Conservation (phyloP, 64 coral and sea anemone genomes). For the Montipora cactus region DNA sequence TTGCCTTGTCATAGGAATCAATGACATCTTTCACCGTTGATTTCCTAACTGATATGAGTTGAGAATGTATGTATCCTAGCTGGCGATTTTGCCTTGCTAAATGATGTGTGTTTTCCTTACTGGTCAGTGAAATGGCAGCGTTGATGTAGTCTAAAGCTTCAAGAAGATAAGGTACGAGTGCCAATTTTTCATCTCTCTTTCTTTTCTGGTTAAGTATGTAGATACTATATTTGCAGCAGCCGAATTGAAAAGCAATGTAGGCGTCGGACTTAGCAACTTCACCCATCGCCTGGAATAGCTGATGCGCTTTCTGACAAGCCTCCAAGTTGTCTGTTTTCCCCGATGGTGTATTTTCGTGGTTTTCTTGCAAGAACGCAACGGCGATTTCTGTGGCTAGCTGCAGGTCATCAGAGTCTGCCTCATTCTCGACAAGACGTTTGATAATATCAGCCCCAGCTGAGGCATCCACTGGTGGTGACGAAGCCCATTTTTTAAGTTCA, state of each 20-base stretch:
- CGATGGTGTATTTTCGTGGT: neutral
- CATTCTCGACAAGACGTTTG: slow-evolving; percentile 45
- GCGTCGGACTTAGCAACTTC: slow-evolving; percentile 10
- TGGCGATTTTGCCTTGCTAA: slow-evolving; percentile 57
- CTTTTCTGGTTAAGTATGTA: neutral
- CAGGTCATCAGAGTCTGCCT: slow-evolving; percentile 54
- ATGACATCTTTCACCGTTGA: slow-evolving; percentile 26
- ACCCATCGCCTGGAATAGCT: slow-evolving; percentile 75
- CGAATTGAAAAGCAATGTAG: slow-evolving; percentile 59
- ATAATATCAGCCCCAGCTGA: slow-evolving; percentile 14
- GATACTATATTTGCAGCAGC: slow-evolving; percentile 57
- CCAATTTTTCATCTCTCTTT: neutral
- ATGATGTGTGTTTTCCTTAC: slow-evolving; percentile 17
- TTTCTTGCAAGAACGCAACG: neutral
- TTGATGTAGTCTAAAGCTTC: slow-evolving; percentile 65
- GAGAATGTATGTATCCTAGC: slow-evolving; percentile 62
- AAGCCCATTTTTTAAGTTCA: slow-evolving; percentile 36
- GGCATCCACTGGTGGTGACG: slow-evolving; percentile 5
- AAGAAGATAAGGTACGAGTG: slow-evolving; percentile 3
- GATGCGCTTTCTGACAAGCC: slow-evolving; percentile 41
- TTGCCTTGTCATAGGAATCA: slow-evolving; percentile 55
- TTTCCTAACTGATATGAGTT: slow-evolving; percentile 8
- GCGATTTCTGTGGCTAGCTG: slow-evolving; percentile 38
- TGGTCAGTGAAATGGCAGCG: slow-evolving; percentile 55
- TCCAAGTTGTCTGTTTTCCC: neutral